Base-by-base conservation (phyloP, 2,113 vertebrate genomes). In the Alaudala cheleensis region DNA sequence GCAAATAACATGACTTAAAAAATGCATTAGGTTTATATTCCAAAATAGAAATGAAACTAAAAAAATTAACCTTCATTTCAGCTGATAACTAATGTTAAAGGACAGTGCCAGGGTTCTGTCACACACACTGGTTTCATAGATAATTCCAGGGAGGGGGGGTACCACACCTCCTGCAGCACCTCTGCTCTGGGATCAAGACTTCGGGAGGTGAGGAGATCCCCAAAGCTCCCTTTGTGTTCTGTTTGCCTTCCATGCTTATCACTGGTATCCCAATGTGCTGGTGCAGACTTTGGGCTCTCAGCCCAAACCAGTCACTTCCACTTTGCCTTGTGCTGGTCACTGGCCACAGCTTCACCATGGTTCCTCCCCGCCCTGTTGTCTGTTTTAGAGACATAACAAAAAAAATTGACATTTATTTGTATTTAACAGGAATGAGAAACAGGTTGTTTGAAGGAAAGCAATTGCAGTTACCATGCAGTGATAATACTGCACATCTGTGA, bases 221-320 rank as follows among this genome's bases (percentile, higher is more conserved):
- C 19, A 70, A 21, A 42, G 4, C 22, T 40, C 45, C 54, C 12
- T 20, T 42, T 34, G 19, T 20, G 8, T 20, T 34, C 74, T 15
- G 2, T 6, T 1, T 14, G 26, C 23, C 28, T 53, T 39, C 58
- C 2, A 0, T 20, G 53, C 11, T 2, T 6, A 3, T 20, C 21
- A 1, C 1, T 20, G 37, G 4, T 12, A 14, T 31, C 66, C 11
- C 58, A 31, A 0, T n/a, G 13, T 88, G n/a, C 65, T 61, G 17
- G 15, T 9, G 14, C 69, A 57, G 9, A 1, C 26, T 15, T 14
- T 11, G 28, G 23, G 39, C 25, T 53, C 73, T 66, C 50, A n/a
- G 54, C 29, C 73, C 69, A 54, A 57, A 5, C 16, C 40, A 34
- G 9, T 12, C 25, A 22, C 15, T 69, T 33, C 69, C 58, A 60